These are phyloP conservation scores for Labeo rohita DNA, from an alignment of 2,113 vertebrate genomes.

Conservation along the genomic window DNA sequence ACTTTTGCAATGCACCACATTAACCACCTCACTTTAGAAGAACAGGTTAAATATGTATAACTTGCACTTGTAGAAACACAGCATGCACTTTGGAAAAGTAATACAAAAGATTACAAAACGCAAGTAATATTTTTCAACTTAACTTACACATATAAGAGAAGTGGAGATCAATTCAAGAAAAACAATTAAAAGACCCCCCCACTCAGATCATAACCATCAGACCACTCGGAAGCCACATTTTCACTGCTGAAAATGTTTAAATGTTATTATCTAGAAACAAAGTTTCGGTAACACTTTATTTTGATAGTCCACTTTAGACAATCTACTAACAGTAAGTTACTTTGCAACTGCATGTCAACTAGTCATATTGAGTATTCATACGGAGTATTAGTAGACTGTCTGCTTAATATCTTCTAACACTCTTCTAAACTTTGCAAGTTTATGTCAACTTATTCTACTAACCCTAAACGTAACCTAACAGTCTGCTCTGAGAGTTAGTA, in stretches of 20 bases:
- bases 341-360: too few relatives aligned
- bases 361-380: too few relatives aligned
- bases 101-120: conserved; percentile 1
- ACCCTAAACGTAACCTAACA: too few relatives aligned
- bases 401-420: too few relatives aligned
- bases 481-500: too few relatives aligned
- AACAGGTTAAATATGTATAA: conserved; percentile 5
- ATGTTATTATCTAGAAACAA: background rate
- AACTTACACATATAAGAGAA: background rate
- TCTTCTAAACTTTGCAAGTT: too few relatives aligned
- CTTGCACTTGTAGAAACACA: conserved; percentile 13
- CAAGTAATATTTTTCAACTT: background rate
- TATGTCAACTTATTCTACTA: too few relatives aligned
- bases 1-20: background rate
- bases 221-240: background rate
- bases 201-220: background rate
- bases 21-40: background rate
- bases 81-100: conserved; percentile 21
- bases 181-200: background rate
- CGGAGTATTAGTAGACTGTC: too few relatives aligned
- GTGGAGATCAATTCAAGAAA: background rate
- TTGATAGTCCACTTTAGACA: too few relatives aligned
- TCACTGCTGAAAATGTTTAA: background rate
- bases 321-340: too few relatives aligned
- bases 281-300: background rate